Evolutionary conservation across 2,113 vertebrate genomes (phyloP), one percentile per base, ranked within the genome.

Genomic region (Marmota flaviventris): DNA sequence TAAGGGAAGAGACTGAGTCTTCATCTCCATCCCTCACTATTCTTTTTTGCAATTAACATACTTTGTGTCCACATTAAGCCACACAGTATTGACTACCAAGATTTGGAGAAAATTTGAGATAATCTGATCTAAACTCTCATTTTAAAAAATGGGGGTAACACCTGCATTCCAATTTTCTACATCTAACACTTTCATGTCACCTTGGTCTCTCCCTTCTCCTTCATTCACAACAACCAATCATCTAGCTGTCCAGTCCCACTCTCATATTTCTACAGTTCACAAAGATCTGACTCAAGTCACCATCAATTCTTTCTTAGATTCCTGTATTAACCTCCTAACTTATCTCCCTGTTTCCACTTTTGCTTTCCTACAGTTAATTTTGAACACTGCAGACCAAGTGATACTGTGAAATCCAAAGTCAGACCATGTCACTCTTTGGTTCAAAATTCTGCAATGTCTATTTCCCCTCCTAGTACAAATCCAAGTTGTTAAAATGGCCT

Each of bases 71-170:
- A 87, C 45, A 95, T 56, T 93, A 90, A 89, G 67, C 32, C 37
- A 90, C 48, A 79, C 1, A 67, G 24, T 73, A 92, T 34, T 85
- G 27, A 94, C 83, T 84, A 84, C 75, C 79, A 77, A 45, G 42
- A 92, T 34, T 10, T 73, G 16, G 18, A 53, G 51, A 4, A 78
- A 91, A 91, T 93, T 27, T 79, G 61, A 75, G 6, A 93, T 53
- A 87, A 92, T 85, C 27, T 93, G 16, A n/a, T 73, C 34, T 91
- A 95, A 45, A 0, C 18, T 77, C 42, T 96, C 77, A 94, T 25
- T 95, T 97, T 90, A 82, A 39, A 92, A 82, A 42, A 3, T 45
- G 45, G 45, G 45, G 45, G 45, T 45, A 45, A 45, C 22, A 53
- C n/a, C 53, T 72, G 32, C 20, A 93, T 48, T 89, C 22, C 48